Evolutionary conservation across 2,797 vertebrate species (phyloP).

Genomic region (Pteronotus mesoamericanus): DNA sequence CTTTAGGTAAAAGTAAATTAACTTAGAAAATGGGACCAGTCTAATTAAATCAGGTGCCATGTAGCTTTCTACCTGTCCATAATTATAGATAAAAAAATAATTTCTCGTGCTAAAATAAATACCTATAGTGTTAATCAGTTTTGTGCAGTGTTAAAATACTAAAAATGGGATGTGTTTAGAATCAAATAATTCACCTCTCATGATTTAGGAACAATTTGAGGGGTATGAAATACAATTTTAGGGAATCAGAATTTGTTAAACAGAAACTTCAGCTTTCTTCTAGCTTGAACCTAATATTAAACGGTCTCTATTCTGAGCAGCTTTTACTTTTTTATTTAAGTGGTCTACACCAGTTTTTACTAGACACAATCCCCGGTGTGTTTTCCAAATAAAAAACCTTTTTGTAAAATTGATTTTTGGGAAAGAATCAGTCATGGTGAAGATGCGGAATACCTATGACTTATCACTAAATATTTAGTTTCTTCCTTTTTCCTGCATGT

Average conservation of each 20-base stretch:
- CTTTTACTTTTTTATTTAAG: not conserved
- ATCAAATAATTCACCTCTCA: not conserved
- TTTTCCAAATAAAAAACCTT: not conserved
- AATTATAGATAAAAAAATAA: conserved; percentile 21
- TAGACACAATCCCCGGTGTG: not conserved
- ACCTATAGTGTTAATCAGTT: not conserved
- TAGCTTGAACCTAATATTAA: not conserved
- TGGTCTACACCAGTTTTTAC: not conserved
- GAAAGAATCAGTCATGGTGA: not conserved
- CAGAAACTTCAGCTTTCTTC: not conserved
- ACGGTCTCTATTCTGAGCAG: not conserved
- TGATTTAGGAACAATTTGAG: not conserved
- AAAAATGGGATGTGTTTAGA: not conserved
- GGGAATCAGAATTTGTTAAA: not conserved
- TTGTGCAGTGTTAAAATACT: not conserved
- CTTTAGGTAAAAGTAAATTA: conserved; percentile 60
- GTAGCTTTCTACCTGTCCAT: not conserved
- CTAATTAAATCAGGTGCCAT: conserved; percentile 22
- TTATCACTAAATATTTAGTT: not conserved
- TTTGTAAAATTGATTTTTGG: not conserved
- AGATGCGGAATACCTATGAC: not conserved
- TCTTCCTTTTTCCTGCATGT: not conserved
- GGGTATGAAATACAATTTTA: not conserved
- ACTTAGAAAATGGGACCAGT: conserved; percentile 3
- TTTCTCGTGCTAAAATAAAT: conserved; percentile 4